Base-by-base conservation (phyloP, 64 coral and sea anemone genomes). In the Montipora efflorescens region DNA sequence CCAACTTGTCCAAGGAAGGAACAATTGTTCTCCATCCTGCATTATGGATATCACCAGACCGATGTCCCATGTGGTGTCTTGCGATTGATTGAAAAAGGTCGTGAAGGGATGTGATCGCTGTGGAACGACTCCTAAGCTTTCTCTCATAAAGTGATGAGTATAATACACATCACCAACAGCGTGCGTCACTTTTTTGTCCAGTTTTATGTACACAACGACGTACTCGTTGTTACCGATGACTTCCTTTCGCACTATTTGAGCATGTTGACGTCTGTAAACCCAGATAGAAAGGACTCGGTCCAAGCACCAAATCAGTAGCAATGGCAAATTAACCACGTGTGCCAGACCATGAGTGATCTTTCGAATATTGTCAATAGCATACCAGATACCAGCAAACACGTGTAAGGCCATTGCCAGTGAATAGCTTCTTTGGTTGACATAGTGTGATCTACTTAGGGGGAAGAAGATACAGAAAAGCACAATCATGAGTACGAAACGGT, bases 61-160 rank as follows among this genome's bases (percentile, higher is more conserved):
- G 53, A 94, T 90, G 79, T 94, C 87, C 93, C 93, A 94, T 3
- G 79, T 84, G 1, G 46, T 52, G 45, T 94, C 87, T 59, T 84
- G 11, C 23, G 84, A 79, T 20, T 76, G 62, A 64, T 94, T 94
- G 15, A 45, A 75, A 82, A 94, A 94, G 28, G 93, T 90, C 9
- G 93, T 94, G 13, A 94, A 94, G 22, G 93, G 93, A 23, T 94
- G 93, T 3, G 93, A 87, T 5, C 93, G 73, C 74, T 94, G 93
- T 8, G 93, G 93, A 5, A 84, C 8, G 16, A 94, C 51, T 61
- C 76, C 80, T 1, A 14, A 15, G 71, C 44, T 81, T 22, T 82
- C 46, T 15, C 77, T 84, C 13, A 69, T 4, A 47, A 89, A 9
- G 5, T 94, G 92, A 6, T 83, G 93, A 59, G 89, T 79, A 20